Conservation (phyloP, 2,113 vertebrate genomes). For the Loxodonta africana region DNA sequence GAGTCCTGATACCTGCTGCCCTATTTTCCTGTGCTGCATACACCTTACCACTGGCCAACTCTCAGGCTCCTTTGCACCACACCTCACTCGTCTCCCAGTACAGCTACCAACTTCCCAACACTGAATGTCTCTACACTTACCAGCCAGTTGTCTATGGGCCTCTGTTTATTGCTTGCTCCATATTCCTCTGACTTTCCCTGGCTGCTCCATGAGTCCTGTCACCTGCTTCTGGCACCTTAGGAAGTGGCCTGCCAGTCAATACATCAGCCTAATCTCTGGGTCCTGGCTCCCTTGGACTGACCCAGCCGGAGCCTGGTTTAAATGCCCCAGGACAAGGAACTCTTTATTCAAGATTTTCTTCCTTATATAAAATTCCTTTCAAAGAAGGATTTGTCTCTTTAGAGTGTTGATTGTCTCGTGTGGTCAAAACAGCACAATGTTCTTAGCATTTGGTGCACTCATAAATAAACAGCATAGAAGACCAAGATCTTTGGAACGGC, state of each 20-base stretch:
- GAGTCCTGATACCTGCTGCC: neutral
- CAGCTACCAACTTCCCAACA: neutral
- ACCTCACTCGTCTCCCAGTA: neutral
- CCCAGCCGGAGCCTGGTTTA: neutral
- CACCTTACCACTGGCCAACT: neutral
- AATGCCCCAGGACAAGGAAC: neutral
- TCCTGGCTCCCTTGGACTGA: neutral
- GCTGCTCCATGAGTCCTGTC: neutral
- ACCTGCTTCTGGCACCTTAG: neutral
- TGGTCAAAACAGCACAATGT: neutral
- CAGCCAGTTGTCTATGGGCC: neutral
- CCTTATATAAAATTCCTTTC: neutral
- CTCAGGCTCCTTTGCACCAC: neutral
- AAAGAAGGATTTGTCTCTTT: neutral
- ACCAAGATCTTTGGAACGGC: slow-evolving; percentile 2
- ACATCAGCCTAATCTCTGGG: neutral
- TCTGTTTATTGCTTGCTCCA: neutral
- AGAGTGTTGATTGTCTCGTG: neutral
- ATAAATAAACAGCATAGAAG: neutral
- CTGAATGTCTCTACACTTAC: fast-evolving
- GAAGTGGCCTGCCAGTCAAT: neutral
- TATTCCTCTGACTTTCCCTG: neutral
- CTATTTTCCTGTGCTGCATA: neutral
- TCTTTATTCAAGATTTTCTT: slow-evolving; percentile 13
- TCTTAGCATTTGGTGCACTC: neutral